Percentiles rank a stretch among this genome's conserved stretches.
These are phyloP conservation scores for Diplazon laetatorius DNA, from an alignment of 2,888 invertebrate species.

Conservation along the genomic window DNA sequence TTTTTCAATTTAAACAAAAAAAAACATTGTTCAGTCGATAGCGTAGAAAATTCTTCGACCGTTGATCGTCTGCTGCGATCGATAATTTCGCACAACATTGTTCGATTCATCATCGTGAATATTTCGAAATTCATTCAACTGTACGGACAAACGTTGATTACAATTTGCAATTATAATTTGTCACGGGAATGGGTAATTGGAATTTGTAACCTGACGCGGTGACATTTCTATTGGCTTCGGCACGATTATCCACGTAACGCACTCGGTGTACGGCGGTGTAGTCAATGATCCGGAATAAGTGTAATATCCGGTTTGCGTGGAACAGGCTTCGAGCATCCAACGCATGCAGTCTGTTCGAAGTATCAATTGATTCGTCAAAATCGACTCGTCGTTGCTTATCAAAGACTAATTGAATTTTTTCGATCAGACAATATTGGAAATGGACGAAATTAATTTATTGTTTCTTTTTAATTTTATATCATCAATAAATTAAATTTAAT, in stretches of 20 bases:
- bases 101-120: slow-evolving; percentile 83
- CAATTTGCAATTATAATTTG: background rate
- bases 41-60: slow-evolving; percentile 84
- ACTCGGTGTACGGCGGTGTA: slow-evolving; percentile 71
- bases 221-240: slow-evolving; percentile 72
- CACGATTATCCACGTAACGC: slow-evolving; percentile 75
- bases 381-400: background rate
- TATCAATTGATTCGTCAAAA: background rate
- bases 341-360: slow-evolving; percentile 46
- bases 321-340: slow-evolving; percentile 56
- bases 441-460: too few relatives aligned
- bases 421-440: too few relatives aligned
- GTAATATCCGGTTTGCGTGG: slow-evolving; percentile 70
- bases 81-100: slow-evolving; percentile 84
- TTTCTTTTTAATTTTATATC: too few relatives aligned
- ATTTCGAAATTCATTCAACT: slow-evolving; percentile 85
- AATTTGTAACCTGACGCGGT: slow-evolving; percentile 68
- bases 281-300: slow-evolving; percentile 75
- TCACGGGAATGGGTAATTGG: background rate
- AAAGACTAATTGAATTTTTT: background rate
- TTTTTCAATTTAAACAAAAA: background rate
- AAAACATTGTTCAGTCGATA: slow-evolving; percentile 54
- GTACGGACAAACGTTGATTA: slow-evolving; percentile 12
- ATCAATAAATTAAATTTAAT: too few relatives aligned
- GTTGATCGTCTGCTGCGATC: slow-evolving; percentile 83